Evolutionary conservation across 1,140 invertebrate genomes (phyloP).

Genomic region (Drosophila ercepeae): DNA sequence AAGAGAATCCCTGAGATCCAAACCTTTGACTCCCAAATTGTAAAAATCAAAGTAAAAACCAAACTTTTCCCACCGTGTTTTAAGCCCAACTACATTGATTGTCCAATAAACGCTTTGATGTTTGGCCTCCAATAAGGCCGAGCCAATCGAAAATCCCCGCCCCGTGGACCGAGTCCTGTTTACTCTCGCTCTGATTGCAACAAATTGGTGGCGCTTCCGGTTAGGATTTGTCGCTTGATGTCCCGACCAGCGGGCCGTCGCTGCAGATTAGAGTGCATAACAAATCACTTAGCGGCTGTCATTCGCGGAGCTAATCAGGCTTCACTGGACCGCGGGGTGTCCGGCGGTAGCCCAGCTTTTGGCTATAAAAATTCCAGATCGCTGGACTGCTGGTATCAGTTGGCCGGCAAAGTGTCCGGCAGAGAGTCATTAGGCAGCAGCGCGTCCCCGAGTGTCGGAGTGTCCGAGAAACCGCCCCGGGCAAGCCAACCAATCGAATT

Average conservation of each 20-base stretch:
- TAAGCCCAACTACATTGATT: not conserved
- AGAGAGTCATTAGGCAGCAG: slow-evolving; percentile 31
- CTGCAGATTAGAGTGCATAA: slow-evolving; percentile 57
- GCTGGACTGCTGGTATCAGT: slow-evolving; percentile 54
- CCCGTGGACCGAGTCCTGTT: slow-evolving; percentile 13
- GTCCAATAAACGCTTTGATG: not conserved
- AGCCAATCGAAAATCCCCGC: slow-evolving; percentile 2
- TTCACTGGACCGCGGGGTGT: slow-evolving; percentile 12
- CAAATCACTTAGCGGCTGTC: slow-evolving; percentile 78
- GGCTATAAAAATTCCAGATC: slow-evolving; percentile 65
- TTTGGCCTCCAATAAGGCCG: slow-evolving; percentile 12
- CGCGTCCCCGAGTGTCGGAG: slow-evolving; percentile 24
- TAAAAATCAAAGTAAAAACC: too few species aligned
- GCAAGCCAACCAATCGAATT: slow-evolving; percentile 24
- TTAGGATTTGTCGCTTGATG: slow-evolving; percentile 50
- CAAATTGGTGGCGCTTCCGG: slow-evolving; percentile 69
- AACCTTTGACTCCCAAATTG: too few species aligned
- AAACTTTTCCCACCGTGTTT: not conserved
- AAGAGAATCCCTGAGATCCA: too few species aligned
- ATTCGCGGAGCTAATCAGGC: slow-evolving; percentile 64
- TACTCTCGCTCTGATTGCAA: slow-evolving; percentile 28
- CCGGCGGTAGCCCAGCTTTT: slow-evolving; percentile 8
- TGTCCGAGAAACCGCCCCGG: slow-evolving; percentile 31
- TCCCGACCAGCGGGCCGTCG: slow-evolving; percentile 44
- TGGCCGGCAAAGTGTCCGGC: slow-evolving; percentile 30